Conservation (phyloP, 2,888 invertebrate genomes). For the Morpho helenor region DNA sequence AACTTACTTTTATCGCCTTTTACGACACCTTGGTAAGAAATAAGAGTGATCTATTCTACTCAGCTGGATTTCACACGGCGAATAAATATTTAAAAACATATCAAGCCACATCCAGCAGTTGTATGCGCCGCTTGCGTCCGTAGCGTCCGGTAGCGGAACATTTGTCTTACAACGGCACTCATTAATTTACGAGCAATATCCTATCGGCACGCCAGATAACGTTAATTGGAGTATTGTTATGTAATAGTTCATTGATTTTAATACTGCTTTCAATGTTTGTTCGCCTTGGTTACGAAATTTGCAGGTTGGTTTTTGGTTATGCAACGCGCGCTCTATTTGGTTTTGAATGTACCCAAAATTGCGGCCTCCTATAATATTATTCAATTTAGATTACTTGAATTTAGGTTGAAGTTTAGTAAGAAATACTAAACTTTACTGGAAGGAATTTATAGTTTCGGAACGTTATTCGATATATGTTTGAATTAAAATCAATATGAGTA, state of each 20-base stretch:
- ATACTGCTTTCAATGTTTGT: slow-evolving; percentile 29
- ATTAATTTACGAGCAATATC: slow-evolving; percentile 63
- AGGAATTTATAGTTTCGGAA: too few relatives aligned
- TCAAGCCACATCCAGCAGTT: slow-evolving; percentile 31
- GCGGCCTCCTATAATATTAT: slow-evolving; percentile 7
- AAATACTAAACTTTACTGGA: too few relatives aligned
- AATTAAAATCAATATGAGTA: too few relatives aligned
- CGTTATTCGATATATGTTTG: too few relatives aligned
- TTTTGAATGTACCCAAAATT: slow-evolving; percentile 8
- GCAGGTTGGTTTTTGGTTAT: slow-evolving; percentile 16
- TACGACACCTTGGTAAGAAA: too few relatives aligned
- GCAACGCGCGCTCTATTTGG: slow-evolving; percentile 1
- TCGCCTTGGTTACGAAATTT: slow-evolving; percentile 16
- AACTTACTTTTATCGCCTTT: too few relatives aligned
- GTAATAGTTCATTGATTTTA: slow-evolving; percentile 47
- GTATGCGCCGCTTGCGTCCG: slow-evolving; percentile 28
- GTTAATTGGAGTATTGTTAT: slow-evolving; percentile 60
- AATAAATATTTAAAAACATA: too few relatives aligned
- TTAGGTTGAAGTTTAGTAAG: slow-evolving; percentile 3
- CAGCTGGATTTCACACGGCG: too few relatives aligned
- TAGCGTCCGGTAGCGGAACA: slow-evolving; percentile 53
- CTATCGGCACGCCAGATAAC: slow-evolving; percentile 45
- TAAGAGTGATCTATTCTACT: too few relatives aligned
- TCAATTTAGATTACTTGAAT: slow-evolving; percentile 7
- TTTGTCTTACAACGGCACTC: slow-evolving; percentile 67